Percentiles rank a stretch among this genome's conserved stretches.
These are phyloP conservation scores for Synanthedon myopaeformis DNA, from an alignment of 2,888 invertebrate genomes.

Conservation along the genomic window DNA sequence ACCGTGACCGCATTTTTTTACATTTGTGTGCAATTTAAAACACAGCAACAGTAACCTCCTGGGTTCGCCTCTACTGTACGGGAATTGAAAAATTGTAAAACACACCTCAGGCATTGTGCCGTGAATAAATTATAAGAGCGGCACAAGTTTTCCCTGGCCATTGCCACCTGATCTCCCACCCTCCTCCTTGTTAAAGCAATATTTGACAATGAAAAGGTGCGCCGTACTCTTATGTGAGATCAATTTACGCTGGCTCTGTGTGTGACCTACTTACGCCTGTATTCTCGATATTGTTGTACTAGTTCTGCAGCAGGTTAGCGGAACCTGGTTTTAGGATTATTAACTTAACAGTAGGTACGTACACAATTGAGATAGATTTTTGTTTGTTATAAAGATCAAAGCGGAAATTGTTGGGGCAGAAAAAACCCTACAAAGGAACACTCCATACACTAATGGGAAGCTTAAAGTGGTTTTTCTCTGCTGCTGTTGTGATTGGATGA, in stretches of 20 bases:
- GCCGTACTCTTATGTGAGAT: constrained; percentile 30
- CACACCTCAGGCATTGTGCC: constrained; percentile 49
- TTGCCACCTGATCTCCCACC: constrained; percentile 22
- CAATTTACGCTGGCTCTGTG: constrained; percentile 28
- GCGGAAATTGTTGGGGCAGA: no score
- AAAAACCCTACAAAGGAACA: no score
- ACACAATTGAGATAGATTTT: no score
- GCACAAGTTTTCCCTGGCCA: constrained; percentile 39
- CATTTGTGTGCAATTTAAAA: constrained; percentile 21
- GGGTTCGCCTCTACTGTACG: constrained; percentile 18
- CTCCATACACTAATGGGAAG: no score
- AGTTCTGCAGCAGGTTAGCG: constrained; percentile 43
- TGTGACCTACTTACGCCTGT: constrained; percentile 50
- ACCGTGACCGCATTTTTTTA: constrained; percentile 17
- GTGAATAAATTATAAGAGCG: constrained; percentile 59
- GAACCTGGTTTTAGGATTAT: constrained; percentile 38
- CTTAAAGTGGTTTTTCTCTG: no score
- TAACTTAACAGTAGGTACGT: constrained; percentile 22
- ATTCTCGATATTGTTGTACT: constrained; percentile 53
- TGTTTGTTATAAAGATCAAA: no score
- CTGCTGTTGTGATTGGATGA: no score
- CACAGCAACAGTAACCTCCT: constrained; percentile 12
- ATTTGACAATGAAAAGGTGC: constrained; percentile 5
- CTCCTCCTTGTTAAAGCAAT: constrained; percentile 3
- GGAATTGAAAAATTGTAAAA: constrained; percentile 48